Conservation (phyloP, 1,140 invertebrate species). For the Thaumetopoea pityocampa region DNA sequence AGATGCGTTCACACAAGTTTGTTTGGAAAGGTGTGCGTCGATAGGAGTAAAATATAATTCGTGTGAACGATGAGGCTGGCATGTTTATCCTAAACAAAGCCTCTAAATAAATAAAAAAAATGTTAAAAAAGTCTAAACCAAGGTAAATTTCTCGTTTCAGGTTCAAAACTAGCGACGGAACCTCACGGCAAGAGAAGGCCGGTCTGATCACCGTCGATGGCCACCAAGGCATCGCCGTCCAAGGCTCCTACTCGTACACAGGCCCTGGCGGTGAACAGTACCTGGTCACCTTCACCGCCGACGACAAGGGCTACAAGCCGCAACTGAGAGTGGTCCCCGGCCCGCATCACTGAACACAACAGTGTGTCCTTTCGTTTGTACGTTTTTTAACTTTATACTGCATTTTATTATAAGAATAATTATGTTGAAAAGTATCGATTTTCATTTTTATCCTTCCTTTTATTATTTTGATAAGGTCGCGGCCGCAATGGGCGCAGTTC, state of each 20-base stretch:
- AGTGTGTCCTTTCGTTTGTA: constrained; percentile 9
- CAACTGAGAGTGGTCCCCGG: constrained; percentile 31
- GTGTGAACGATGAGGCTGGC: too few relatives aligned
- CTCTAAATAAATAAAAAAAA: too few relatives aligned
- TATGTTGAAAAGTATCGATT: too few relatives aligned
- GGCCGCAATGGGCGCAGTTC: too few relatives aligned
- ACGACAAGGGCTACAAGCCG: constrained; percentile 78
- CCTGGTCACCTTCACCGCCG: constrained; percentile 79
- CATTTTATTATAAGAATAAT: constrained; percentile 1
- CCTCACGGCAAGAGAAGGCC: constrained; percentile 62
- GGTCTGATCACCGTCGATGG: constrained; percentile 72
- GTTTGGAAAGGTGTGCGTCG: too few relatives aligned
- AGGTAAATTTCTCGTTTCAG: constrained; percentile 27
- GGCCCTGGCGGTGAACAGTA: constrained; percentile 84
- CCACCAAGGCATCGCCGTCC: constrained; percentile 79
- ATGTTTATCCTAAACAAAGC: too few relatives aligned
- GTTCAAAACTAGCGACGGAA: constrained; percentile 71
- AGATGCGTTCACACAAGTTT: too few relatives aligned
- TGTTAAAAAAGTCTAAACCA: too few relatives aligned
- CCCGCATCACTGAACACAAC: constrained; percentile 13
- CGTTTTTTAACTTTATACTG: not conserved
- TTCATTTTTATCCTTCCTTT: too few relatives aligned
- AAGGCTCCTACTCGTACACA: constrained; percentile 78
- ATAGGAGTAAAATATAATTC: too few relatives aligned
- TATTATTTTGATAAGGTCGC: too few relatives aligned